Evolutionary conservation across 64 coral and sea anemone genomes (phyloP).

Genomic region (Catalaphyllia jardinei): DNA sequence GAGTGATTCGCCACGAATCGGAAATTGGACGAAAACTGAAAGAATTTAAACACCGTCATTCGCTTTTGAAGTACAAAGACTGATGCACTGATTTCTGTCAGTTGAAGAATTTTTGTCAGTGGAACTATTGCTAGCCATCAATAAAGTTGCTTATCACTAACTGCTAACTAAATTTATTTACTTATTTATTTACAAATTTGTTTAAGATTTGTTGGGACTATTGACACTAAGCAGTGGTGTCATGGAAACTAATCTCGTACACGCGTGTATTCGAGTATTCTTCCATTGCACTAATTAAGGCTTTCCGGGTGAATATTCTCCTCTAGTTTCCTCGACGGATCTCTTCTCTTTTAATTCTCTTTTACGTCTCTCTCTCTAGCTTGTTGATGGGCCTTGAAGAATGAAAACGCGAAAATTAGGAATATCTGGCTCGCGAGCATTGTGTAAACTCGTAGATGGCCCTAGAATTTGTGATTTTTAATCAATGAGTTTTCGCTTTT

Average conservation of each 20-base stretch:
- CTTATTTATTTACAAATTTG: too few relatives aligned
- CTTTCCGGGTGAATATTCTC: not conserved
- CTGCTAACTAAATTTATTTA: too few relatives aligned
- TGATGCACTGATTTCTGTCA: too few relatives aligned
- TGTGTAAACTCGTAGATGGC: not conserved
- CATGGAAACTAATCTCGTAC: too few relatives aligned
- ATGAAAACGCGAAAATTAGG: conserved; percentile 11
- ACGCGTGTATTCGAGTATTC: not conserved
- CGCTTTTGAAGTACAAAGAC: not conserved
- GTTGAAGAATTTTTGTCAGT: too few relatives aligned
- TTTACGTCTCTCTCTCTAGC: conserved; percentile 26
- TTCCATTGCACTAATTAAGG: not conserved
- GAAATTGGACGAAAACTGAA: conserved; percentile 25
- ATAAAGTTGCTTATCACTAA: too few relatives aligned
- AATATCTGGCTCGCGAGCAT: not conserved
- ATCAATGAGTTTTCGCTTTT: not conserved
- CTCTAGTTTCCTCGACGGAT: not conserved
- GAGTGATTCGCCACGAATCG: conserved; percentile 5
- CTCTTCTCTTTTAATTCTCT: conserved; percentile 2
- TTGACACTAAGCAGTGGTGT: too few relatives aligned
- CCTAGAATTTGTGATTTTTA: conserved; percentile 21
- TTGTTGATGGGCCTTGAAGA: conserved; percentile 5
- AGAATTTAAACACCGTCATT: conserved; percentile 36
- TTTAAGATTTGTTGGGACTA: too few relatives aligned
- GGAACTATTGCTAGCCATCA: too few relatives aligned